Conservation (phyloP, 1,140 invertebrate genomes). For the Zaprionus nigranus region DNA sequence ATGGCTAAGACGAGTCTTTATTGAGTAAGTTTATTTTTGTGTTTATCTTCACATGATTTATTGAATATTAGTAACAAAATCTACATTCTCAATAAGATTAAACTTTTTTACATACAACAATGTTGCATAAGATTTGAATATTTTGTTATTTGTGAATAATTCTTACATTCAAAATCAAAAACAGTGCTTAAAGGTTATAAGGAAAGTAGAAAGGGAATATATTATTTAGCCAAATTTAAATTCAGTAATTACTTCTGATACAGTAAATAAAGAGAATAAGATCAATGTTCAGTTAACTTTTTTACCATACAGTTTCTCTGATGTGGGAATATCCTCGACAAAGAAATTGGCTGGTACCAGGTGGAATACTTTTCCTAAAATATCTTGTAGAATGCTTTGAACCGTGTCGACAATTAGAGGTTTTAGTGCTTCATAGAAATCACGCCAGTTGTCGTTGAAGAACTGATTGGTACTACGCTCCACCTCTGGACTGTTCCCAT, state of each 20-base stretch:
- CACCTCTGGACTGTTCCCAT: conserved; percentile 74
- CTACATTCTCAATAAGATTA: no score
- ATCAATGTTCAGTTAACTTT: conserved; percentile 32
- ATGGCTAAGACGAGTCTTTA: no score
- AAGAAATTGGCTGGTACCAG: conserved; percentile 86
- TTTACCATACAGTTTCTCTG: conserved; percentile 84
- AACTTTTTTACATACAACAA: no score
- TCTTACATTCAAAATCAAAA: no score
- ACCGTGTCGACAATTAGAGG: conserved; percentile 88
- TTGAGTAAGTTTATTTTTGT: no score
- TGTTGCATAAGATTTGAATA: no score
- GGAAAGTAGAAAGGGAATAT: no score
- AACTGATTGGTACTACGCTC: conserved; percentile 89
- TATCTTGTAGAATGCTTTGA: conserved; percentile 87
- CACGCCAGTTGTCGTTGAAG: conserved; percentile 89
- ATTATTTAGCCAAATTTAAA: no score
- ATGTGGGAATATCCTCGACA: conserved; percentile 75
- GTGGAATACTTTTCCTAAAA: conserved; percentile 87
- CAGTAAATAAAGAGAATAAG: neutral
- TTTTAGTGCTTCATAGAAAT: conserved; percentile 87
- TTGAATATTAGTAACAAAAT: no score
- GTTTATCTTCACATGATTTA: no score
- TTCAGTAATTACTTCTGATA: neutral
- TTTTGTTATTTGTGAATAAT: no score
- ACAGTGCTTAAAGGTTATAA: no score